Base-by-base conservation (phyloP, 2,113 vertebrate species). In the Anolis carolinensis region DNA sequence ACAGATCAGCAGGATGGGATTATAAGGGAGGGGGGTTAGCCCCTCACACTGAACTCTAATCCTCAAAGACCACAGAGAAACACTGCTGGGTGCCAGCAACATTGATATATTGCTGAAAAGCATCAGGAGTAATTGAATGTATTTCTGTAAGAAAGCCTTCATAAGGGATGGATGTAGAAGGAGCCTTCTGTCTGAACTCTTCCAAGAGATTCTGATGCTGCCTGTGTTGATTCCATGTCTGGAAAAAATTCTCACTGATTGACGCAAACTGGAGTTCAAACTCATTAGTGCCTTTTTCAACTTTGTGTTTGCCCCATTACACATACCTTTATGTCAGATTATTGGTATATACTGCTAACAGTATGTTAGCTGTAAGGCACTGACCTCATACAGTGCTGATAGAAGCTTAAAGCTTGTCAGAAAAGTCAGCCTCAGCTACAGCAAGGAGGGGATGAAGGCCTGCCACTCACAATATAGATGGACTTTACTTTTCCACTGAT, bases 101-200 rank as follows among this genome's bases (percentile, higher is more conserved):
- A 62, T 16, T 10, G 39, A 27, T 59, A 39, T 16, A 79, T 52
- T 62, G 34, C 8, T 44, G 20, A 63, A 18, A 84, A 21, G 44
- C 7, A 52, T 68, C 30, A 27, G 30, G 63, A 86, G 27, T 7
- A 36, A 23, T 11, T 85, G 32, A 21, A 68, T 2, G 14, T 68
- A 34, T 32, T 62, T 70, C 63, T 52, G 27, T 52, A 44, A 68
- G 48, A 59, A 73, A 23, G 13, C 16, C 34, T 1, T 21, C 16
- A 48, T 74, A 32, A 9, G 59, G n/a, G n/a, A 30, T 55, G 50
- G 10, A 21, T 44, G 7, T 68, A 10, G 21, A 1, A 76, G 11
- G 2, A 39, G 7, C 9, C 34, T 87, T 90, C 85, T 34, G 1
- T 80, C n/a, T 27, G 39, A n/a, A 48, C 81, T 92, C 88, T 88